Conservation (phyloP, 2,797 vertebrate species). For the Hemitrygon akajei region DNA sequence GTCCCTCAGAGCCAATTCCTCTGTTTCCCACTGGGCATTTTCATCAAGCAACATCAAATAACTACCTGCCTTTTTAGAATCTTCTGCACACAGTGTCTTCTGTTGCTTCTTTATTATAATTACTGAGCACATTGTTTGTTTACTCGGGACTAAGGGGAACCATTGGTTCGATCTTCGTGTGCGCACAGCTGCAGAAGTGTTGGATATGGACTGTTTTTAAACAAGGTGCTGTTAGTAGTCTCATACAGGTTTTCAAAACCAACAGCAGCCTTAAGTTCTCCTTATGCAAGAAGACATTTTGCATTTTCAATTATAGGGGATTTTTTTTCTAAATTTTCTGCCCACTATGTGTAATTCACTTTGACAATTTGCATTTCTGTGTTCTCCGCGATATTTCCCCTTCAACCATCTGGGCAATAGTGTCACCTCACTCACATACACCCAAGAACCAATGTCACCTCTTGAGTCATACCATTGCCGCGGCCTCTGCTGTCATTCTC, state of each 20-base stretch:
- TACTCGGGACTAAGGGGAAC: not conserved
- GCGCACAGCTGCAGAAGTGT: not conserved
- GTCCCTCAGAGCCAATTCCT: no score
- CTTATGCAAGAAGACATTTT: constrained; percentile 23
- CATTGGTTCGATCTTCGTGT: not conserved
- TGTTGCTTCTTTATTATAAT: not conserved
- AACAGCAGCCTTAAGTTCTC: not conserved
- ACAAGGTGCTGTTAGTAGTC: not conserved
- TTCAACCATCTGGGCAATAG: not conserved
- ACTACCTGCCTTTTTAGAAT: not conserved
- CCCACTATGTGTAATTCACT: not conserved
- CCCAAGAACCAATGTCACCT: not conserved
- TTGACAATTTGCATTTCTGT: constrained; percentile 12
- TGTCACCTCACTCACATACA: not conserved
- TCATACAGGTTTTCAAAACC: not conserved
- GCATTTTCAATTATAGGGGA: constrained; percentile 16
- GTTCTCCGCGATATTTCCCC: not conserved
- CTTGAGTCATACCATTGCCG: not conserved
- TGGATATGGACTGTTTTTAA: not conserved
- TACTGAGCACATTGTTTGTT: not conserved
- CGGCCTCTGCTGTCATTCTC: not conserved
- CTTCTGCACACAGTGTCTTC: not conserved
- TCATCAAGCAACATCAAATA: not conserved
- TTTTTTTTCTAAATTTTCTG: constrained; percentile 29
- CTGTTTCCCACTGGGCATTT: not conserved